Base-by-base conservation (phyloP, 2,888 invertebrate genomes). In the Hofmannophila pseudospretella region DNA sequence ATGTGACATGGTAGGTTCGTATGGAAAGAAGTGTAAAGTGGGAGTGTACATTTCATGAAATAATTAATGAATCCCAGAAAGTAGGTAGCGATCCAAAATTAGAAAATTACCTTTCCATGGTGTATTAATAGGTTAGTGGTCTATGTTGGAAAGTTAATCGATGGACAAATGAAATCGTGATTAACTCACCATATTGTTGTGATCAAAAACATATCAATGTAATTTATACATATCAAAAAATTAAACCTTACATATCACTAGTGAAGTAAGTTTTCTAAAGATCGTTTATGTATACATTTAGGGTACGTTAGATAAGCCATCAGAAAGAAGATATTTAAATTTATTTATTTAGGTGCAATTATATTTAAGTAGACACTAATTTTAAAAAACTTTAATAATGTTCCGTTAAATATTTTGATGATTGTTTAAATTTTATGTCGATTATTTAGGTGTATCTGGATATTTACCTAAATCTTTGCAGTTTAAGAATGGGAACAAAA, bases 261-360 rank as follows among this genome's bases (percentile, higher is more conserved):
- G 71, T 39, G 31, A 35, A 49, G 77, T 81, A 81, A 58, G 66
- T 74, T 84, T 86, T 82, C 79, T 54, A 53, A 62, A 72, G 72
- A 71, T 71, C 71, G 64, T 84, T 80, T 84, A 84, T 79, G 73
- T 81, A 80, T 82, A 82, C 75, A 82, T 75, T 45, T 79, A 79
- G 73, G 42, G 39, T 74, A 71, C 56, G 34, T 14, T 31, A 70
- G 67, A 22, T 77, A 77, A 68, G 54, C 50, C 55, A 63, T 57
- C 50, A 57, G 51, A 51, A 48, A 54, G 48, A 61, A 64, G 61
- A 61, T 58, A 67, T 60, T 65, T 50, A 54, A 41, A 51, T 11
- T 52, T 51, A 45, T 37, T 42, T 46, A 41, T 34, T 44, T 65
- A 58, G 46, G 37, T 44, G 44, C 43, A 38, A 46, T 39, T 40